Conservation (phyloP, 2,888 invertebrate species). For the Ametastegia equiseti region DNA sequence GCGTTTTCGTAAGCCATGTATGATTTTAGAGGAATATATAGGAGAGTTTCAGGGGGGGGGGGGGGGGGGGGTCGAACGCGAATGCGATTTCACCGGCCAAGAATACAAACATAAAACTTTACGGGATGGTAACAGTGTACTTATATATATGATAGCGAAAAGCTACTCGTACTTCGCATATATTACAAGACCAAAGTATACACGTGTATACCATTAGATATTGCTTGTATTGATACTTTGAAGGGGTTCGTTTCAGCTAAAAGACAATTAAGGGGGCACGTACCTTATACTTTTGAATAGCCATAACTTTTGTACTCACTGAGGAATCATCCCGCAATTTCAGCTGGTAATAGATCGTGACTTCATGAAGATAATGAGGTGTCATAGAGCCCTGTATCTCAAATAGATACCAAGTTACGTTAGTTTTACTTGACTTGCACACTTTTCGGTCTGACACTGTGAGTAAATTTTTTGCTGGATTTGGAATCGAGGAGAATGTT, state of each 20-base stretch:
- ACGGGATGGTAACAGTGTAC: not conserved
- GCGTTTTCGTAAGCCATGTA: slow-evolving; percentile 31
- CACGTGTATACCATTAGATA: not conserved
- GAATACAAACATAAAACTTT: slow-evolving; percentile 37
- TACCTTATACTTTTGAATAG: too few relatives aligned
- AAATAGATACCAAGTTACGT: too few relatives aligned
- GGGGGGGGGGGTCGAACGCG: not conserved
- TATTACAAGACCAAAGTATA: not conserved
- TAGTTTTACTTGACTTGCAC: too few relatives aligned
- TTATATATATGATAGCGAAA: not conserved
- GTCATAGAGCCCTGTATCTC: too few relatives aligned
- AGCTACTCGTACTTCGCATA: not conserved
- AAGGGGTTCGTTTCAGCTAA: not conserved
- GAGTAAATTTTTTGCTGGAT: too few relatives aligned
- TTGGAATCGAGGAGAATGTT: too few relatives aligned
- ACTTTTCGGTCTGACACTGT: too few relatives aligned
- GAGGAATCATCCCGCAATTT: too few relatives aligned
- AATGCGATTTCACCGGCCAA: not conserved
- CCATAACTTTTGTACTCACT: too few relatives aligned
- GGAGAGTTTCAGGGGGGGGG: not conserved
- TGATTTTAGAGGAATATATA: slow-evolving; percentile 33
- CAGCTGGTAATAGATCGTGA: too few relatives aligned
- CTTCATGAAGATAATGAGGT: too few relatives aligned
- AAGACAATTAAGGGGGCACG: not conserved
- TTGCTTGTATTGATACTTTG: not conserved